Percentiles rank a stretch among this genome's conserved stretches.
Evolutionary conservation across 1,140 invertebrate genomes (phyloP).

Genomic region (Drosophila micromelanica): DNA sequence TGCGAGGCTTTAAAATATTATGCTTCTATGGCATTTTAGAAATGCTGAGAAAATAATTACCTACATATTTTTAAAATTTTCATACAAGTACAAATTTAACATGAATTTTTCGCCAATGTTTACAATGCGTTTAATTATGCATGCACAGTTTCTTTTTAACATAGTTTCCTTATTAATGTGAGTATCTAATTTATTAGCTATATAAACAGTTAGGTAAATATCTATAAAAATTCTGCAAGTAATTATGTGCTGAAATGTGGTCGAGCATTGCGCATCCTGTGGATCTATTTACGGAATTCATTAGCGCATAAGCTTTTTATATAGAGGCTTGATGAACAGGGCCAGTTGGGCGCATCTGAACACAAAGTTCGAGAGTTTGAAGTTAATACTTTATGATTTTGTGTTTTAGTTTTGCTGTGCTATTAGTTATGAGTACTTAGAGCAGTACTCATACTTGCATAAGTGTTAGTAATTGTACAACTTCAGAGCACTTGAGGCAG

Average conservation of each 20-base stretch:
- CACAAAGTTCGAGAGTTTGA: slow-evolving; percentile 53
- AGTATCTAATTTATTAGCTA: slow-evolving; percentile 51
- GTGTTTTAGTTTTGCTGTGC: slow-evolving; percentile 25
- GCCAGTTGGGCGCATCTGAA: slow-evolving; percentile 12
- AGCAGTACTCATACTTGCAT: slow-evolving; percentile 8
- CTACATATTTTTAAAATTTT: background rate
- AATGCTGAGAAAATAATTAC: background rate
- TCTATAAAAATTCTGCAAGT: slow-evolving; percentile 39
- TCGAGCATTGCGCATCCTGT: slow-evolving; percentile 57
- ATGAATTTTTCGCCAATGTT: background rate
- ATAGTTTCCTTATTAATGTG: slow-evolving; percentile 44
- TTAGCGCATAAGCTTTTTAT: slow-evolving; percentile 52
- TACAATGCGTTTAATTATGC: background rate
- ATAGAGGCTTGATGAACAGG: slow-evolving; percentile 29
- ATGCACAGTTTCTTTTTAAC: slow-evolving; percentile 10
- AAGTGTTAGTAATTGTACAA: slow-evolving; percentile 28
- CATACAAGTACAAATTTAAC: background rate
- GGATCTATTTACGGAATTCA: slow-evolving; percentile 46
- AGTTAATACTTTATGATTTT: slow-evolving; percentile 46
- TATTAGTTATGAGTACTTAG: slow-evolving; percentile 60
- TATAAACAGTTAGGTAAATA: slow-evolving; percentile 36
- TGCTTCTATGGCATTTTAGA: background rate
- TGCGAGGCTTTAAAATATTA: background rate
- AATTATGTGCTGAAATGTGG: slow-evolving; percentile 70
- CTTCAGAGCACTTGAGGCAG: slow-evolving; percentile 54